Evolutionary conservation across 2,888 invertebrate genomes (phyloP).

Genomic region (Phalera bucephala): DNA sequence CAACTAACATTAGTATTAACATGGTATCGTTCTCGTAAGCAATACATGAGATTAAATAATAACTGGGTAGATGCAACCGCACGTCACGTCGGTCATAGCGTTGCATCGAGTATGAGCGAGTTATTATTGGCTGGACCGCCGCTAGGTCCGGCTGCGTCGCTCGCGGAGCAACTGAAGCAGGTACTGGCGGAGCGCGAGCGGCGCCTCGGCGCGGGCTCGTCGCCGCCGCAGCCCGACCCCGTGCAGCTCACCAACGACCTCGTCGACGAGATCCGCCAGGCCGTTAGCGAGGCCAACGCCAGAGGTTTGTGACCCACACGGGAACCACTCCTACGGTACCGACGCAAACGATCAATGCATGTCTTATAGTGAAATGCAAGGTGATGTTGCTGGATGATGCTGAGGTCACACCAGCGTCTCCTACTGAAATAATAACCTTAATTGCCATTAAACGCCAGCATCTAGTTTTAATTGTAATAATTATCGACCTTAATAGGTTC

Average conservation of each 20-base stretch:
- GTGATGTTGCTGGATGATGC: too few species aligned
- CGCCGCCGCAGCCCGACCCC: conserved; percentile 77
- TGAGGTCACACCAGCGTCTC: too few species aligned
- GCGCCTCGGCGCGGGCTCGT: conserved; percentile 79
- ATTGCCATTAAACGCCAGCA: too few species aligned
- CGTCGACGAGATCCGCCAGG: conserved; percentile 93
- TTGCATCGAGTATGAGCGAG: conserved; percentile 2
- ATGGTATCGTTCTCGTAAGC: not conserved
- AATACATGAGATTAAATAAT: conserved; percentile 19
- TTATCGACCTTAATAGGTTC: too few species aligned
- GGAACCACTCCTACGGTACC: not conserved
- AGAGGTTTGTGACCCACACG: conserved; percentile 83
- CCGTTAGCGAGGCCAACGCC: conserved; percentile 94
- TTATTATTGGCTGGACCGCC: conserved; percentile 21
- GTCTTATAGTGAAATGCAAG: too few species aligned
- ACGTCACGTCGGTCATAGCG: not conserved
- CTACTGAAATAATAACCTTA: too few species aligned
- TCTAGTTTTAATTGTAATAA: too few species aligned
- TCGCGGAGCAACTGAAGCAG: conserved; percentile 94
- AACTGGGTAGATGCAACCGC: conserved; percentile 16
- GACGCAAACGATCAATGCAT: not conserved
- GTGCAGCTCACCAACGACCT: conserved; percentile 91
- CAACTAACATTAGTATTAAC: not conserved
- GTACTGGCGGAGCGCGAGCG: conserved; percentile 93
- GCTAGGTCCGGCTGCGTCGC: conserved; percentile 88